These are phyloP conservation scores for Nymphalis c-album DNA, from an alignment of 2,888 invertebrate species.

Conservation along the genomic window DNA sequence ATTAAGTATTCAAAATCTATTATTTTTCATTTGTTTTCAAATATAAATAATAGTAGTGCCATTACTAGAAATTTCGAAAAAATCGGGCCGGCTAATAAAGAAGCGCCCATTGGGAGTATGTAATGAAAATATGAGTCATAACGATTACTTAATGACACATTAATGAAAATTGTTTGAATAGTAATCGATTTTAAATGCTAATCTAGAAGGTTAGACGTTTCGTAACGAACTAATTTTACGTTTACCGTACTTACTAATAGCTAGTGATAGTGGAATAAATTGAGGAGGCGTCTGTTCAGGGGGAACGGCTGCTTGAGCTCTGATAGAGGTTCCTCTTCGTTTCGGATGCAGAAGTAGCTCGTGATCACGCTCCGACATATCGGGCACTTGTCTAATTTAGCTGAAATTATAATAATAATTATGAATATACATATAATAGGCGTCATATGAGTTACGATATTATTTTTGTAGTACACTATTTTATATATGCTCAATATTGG, in stretches of 20 bases:
- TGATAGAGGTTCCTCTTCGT: constrained; percentile 86
- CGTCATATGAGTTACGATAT: too few relatives aligned
- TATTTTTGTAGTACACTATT: too few relatives aligned
- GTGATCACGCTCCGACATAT: constrained; percentile 92
- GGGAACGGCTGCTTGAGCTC: constrained; percentile 79
- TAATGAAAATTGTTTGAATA: not conserved
- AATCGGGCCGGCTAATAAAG: too few relatives aligned
- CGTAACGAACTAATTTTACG: not conserved
- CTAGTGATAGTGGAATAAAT: constrained; percentile 85
- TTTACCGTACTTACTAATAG: not conserved
- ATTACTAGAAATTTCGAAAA: too few relatives aligned
- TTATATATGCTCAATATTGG: too few relatives aligned
- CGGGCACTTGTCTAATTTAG: constrained; percentile 91
- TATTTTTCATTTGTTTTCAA: too few relatives aligned
- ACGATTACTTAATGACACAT: too few relatives aligned
- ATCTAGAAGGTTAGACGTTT: constrained; percentile 1
- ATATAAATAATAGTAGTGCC: too few relatives aligned
- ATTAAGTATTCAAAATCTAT: too few relatives aligned
- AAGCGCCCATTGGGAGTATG: too few relatives aligned
- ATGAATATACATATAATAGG: too few relatives aligned
- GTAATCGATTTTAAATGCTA: not conserved
- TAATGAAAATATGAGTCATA: too few relatives aligned
- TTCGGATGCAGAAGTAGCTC: constrained; percentile 91
- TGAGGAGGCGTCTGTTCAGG: constrained; percentile 87
- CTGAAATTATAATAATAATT: constrained; percentile 55